Base-by-base conservation (phyloP, 1,140 invertebrate genomes). In the Dendroctonus ponderosae region DNA sequence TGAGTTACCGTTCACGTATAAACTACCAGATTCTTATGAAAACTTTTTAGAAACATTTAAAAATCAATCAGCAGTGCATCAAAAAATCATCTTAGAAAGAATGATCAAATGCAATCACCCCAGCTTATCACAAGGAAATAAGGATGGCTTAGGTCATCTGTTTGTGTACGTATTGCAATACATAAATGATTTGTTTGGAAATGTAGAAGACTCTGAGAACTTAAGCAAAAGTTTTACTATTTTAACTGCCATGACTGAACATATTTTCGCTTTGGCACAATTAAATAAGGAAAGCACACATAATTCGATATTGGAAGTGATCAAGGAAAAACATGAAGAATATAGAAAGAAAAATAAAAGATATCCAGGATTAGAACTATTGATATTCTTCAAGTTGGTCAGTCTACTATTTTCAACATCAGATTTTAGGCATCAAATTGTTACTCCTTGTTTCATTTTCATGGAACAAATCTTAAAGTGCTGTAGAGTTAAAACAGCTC, bases 31-130 rank as follows among this genome's bases (percentile, higher is more conserved):
- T 41, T 83, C 71, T 42, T 90, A 89, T 74, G 85, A 90, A 66
- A 84, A 84, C 69, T 84, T 93, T 44, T 76, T 86, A 75, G 78
- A 85, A 71, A 72, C 91, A 49, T 76, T 96, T 42, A 74, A 82
- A 51, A 80, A 84, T 26, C 84, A 87, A 64, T 81, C 81, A 42
- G 78, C 83, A 7, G 78, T 84, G 6, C 84, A 91, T 68, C 88
- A 92, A 69, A 79, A 83, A 3, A 81, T 86, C 6, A 87, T 94
- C 7, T 72, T 96, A 54, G 87, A 93, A 70, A 85, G 92, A 72
- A 87, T 96, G 70, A 89, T 95, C 49, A 93, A 93, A 80, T 91
- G 87, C 70, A 91, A 93, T 80, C 89, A 95, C 78, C 89, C 88
- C 42, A 89, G 89, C 75, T 77, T 94, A 50, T 84, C 84, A 14